Base-by-base conservation (phyloP, 2,888 invertebrate species). In the Coenonympha glycerion region DNA sequence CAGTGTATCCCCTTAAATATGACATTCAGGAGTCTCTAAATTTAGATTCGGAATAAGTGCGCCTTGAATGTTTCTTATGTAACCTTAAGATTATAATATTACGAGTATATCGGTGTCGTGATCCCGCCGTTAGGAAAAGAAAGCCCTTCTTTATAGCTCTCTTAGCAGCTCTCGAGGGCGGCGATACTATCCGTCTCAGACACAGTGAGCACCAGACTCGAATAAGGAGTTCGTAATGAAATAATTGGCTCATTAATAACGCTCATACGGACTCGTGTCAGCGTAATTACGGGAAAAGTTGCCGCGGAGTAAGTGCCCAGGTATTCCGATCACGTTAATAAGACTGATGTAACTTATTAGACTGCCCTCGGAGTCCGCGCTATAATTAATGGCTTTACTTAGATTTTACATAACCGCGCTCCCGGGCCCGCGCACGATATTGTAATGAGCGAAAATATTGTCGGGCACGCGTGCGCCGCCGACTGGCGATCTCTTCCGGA, bases 191-290 rank as follows among this genome's bases (percentile, higher is more conserved):
- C 26, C 52, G 44, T 52, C 47, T 49, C 15, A 49, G 52, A 52
- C 55, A 55, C 49, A 55, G 52, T 55, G 41, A 36, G 47, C 53
- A 45, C 39, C 45, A 45, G 46, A 36, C 47, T 37, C 54, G 47
- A 56, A 56, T 55, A 51, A 56, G 51, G 56, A 59, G 59, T 56
- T 55, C 53, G 55, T 59, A 59, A 59, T 56, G 59, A 47, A 52
- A 58, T 59, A 58, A 59, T 59, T 59, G 58, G 58, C 57, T 58
- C 59, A 47, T 59, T 59, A 58, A 58, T 59, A 59, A 56, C 54
- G n/a, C 31, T 52, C 49, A 46, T 45, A 55, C 18, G 30, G 42
- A 31, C 40, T 59, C 55, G 58, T 52, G 53, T 56, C 49, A 44
- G 49, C 49, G 47, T 50, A 50, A 56, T 56, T 56, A 53, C 41